A percentile compares a stretch with the other conserved stretches of the same genome.
Evolutionary conservation across 2,797 vertebrate genomes (phyloP).

Genomic region (Bucorvus abyssinicus): DNA sequence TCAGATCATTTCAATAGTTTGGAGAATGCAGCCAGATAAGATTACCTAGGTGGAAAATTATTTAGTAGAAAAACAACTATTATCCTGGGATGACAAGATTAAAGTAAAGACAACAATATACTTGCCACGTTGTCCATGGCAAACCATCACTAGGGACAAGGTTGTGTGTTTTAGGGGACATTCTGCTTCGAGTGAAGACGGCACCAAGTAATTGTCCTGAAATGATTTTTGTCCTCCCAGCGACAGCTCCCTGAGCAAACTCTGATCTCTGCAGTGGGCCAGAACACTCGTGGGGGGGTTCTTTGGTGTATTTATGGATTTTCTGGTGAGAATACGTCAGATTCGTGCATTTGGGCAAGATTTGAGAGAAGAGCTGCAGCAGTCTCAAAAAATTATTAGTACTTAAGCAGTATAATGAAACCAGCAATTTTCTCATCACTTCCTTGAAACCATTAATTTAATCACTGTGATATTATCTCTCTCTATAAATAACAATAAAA

Average conservation of each 20-base stretch:
- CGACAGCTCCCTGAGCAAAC: not conserved
- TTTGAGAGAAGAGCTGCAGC: not conserved
- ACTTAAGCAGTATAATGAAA: not conserved
- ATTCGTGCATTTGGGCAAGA: not conserved
- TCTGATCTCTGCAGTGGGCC: not conserved
- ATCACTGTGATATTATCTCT: not conserved
- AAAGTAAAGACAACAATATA: not conserved
- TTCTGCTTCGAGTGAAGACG: not conserved
- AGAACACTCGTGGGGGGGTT: not conserved
- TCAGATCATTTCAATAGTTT: not conserved
- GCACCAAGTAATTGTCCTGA: not conserved
- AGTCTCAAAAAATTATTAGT: not conserved
- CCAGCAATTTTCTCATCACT: constrained; percentile 26
- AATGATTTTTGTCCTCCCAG: not conserved
- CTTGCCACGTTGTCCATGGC: not conserved
- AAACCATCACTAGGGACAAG: not conserved
- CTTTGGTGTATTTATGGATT: not conserved
- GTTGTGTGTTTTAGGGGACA: not conserved
- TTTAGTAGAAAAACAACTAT: not conserved
- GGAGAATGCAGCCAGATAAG: not conserved
- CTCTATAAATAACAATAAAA: constrained; percentile 45
- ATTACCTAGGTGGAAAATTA: not conserved
- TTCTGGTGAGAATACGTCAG: not conserved
- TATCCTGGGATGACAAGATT: not conserved
- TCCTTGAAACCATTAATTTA: constrained; percentile 33